These are phyloP conservation scores for Trachythela sp. DNA, from an alignment of 64 coral and sea anemone species.

Conservation along the genomic window DNA sequence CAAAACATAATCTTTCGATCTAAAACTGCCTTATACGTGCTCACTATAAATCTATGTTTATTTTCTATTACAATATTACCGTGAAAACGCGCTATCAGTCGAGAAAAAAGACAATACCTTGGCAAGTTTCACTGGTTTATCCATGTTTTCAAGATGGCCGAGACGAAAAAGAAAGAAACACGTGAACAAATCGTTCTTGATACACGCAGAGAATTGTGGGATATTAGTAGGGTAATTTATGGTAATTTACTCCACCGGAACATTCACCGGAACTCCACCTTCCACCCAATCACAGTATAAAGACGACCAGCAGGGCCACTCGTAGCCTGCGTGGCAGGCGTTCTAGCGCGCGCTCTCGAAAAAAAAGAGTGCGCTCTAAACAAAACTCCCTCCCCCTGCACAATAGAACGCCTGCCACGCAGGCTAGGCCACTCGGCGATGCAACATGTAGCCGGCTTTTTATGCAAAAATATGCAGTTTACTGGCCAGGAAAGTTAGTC, in stretches of 20 bases:
- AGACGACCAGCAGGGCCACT: no score
- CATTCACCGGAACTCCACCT: no score
- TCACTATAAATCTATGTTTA: neutral
- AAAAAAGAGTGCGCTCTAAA: no score
- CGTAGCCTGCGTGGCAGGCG: no score
- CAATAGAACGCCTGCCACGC: no score
- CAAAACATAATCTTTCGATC: neutral
- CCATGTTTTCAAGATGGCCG: slow-evolving; percentile 79
- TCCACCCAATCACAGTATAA: no score
- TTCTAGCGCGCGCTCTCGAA: no score
- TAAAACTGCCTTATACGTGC: neutral
- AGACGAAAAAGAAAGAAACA: slow-evolving; percentile 53
- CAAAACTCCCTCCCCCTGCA: no score
- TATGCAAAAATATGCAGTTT: no score
- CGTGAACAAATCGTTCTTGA: slow-evolving; percentile 49
- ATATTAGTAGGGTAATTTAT: neutral
- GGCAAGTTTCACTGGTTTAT: slow-evolving; percentile 85
- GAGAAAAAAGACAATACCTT: slow-evolving; percentile 62
- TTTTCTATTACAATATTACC: neutral
- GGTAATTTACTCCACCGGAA: neutral
- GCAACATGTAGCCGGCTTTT: no score
- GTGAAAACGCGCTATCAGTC: neutral
- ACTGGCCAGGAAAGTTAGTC: no score
- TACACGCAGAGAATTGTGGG: neutral
- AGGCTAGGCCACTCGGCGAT: no score